phyloP scores from a whole-genome alignment of 2,797 vertebrate species.

The Pantherophis alleghaniensis region DNA sequence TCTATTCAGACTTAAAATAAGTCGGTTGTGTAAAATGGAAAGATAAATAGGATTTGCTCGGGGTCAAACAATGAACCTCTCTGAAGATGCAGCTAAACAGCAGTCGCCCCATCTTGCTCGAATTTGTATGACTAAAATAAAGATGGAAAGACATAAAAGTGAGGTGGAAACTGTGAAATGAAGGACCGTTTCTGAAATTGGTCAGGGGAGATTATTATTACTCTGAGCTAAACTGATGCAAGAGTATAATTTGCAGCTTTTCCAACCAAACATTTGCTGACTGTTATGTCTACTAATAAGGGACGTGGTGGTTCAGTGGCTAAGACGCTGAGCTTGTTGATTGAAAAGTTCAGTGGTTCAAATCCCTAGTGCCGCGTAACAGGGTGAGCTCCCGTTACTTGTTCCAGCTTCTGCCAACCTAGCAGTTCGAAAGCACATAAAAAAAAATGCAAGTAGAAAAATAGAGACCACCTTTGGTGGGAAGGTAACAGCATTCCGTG shows the following conservation, averaged over 20 bases:
- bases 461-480: too few species aligned
- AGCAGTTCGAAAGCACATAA: too few species aligned
- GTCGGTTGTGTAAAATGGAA: slow-evolving; percentile 64
- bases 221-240: slow-evolving; percentile 61
- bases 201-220: slow-evolving; percentile 70
- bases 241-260: slow-evolving; percentile 71
- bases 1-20: slow-evolving; percentile 68
- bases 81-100: slow-evolving; percentile 57
- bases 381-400: too few species aligned
- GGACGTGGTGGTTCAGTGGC: too few species aligned
- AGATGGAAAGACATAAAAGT: slow-evolving; percentile 62
- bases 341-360: too few species aligned
- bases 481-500: too few species aligned
- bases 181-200: slow-evolving; percentile 68
- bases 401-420: too few species aligned
- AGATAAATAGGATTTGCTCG: slow-evolving; percentile 68
- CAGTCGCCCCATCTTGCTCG: slow-evolving; percentile 45
- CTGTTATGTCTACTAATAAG: neutral
- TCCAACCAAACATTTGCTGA: slow-evolving; percentile 67
- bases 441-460: too few species aligned
- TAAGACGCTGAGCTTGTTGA: too few species aligned
- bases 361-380: too few species aligned
- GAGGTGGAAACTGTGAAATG: slow-evolving; percentile 69
- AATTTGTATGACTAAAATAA: slow-evolving; percentile 66
- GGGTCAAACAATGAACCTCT: slow-evolving; percentile 61